phyloP scores from a whole-genome alignment of 2,797 vertebrate species.

The Odontamblyopus lacepedii region DNA sequence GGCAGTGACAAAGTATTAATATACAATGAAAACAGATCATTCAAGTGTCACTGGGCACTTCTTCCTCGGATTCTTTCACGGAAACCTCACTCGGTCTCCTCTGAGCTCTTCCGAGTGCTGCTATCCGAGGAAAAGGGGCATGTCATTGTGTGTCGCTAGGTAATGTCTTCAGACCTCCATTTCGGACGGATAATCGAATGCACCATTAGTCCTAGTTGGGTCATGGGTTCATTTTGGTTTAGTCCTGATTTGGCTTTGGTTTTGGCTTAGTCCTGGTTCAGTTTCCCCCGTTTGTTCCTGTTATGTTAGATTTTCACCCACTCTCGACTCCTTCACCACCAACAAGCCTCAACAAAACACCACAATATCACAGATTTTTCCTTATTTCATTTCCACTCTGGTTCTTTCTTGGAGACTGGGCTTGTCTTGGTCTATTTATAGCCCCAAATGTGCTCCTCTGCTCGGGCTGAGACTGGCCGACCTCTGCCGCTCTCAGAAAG shows the following conservation, averaged over 20 bases:
- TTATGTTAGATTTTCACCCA: background rate
- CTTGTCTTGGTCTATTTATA: background rate
- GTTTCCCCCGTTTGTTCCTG: background rate
- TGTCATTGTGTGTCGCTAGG: no score
- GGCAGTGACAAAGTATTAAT: no score
- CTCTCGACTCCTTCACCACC: no score
- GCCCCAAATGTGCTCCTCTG: background rate
- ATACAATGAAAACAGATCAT: no score
- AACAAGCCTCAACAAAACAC: background rate
- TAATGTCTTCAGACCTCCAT: no score
- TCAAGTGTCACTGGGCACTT: no score
- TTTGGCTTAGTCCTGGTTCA: background rate
- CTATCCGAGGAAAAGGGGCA: no score
- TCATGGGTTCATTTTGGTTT: background rate
- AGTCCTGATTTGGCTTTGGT: background rate
- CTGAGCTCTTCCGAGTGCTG: no score
- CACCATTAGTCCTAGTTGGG: no score
- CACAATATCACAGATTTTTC: background rate
- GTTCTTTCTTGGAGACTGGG: background rate
- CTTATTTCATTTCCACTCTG: background rate
- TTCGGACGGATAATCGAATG: no score
- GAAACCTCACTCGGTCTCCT: no score
- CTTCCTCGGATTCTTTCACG: no score
- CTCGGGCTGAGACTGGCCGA: background rate
- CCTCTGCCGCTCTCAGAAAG: constrained; percentile 1